Conservation (phyloP, 2,113 vertebrate genomes). For the Acinonyx jubatus region DNA sequence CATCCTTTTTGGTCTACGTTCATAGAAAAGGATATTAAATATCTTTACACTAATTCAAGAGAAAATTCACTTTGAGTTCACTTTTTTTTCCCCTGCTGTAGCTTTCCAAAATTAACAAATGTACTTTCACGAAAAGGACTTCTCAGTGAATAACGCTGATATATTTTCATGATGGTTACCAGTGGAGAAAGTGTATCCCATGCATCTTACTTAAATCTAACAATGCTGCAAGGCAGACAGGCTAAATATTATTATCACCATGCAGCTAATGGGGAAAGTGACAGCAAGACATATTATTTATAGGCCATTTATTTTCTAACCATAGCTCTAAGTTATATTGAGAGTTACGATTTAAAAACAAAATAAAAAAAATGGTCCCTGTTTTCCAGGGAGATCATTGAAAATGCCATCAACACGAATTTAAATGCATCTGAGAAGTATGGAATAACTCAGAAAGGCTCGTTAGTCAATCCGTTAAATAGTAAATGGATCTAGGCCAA, state of each 20-base stretch:
- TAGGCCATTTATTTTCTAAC: slow-evolving; percentile 55
- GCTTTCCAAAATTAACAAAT: neutral
- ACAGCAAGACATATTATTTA: slow-evolving; percentile 48
- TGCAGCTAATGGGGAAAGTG: slow-evolving; percentile 24
- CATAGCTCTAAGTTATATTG: slow-evolving; percentile 22
- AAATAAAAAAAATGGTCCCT: neutral
- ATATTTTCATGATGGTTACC: slow-evolving; percentile 3
- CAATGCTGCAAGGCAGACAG: slow-evolving; percentile 30
- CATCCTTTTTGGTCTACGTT: neutral
- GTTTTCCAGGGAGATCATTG: neutral
- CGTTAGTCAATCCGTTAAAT: slow-evolving; percentile 29
- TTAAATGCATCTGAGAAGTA: neutral
- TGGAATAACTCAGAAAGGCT: neutral
- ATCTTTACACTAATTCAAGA: neutral
- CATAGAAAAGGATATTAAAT: neutral
- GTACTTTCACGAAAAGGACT: neutral
- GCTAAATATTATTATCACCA: slow-evolving; percentile 56
- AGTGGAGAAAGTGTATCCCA: neutral
- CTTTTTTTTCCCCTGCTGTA: neutral
- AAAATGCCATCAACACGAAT: neutral
- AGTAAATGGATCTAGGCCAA: slow-evolving; percentile 1
- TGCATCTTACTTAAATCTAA: slow-evolving; percentile 50
- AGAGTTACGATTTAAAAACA: slow-evolving; percentile 21
- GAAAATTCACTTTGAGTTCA: neutral
- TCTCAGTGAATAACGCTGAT: neutral